These are phyloP conservation scores for Mamestra configurata DNA, from an alignment of 1,140 invertebrate species.

Conservation along the genomic window DNA sequence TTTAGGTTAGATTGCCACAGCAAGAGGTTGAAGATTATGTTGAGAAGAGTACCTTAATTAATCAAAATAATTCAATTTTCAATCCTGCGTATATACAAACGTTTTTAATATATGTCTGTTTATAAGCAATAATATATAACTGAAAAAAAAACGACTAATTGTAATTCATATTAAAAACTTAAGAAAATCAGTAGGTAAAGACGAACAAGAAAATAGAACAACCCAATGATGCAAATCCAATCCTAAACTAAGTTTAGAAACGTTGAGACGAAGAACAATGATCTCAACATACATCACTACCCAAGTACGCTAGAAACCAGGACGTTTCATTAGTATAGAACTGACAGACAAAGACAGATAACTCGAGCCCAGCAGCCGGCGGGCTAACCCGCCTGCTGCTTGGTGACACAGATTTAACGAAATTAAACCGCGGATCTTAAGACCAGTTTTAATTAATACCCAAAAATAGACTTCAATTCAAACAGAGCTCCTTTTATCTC, in stretches of 20 bases:
- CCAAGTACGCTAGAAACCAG: conserved; percentile 19
- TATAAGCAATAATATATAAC: too few relatives aligned
- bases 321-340: conserved; percentile 39
- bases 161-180: too few relatives aligned
- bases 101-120: too few relatives aligned
- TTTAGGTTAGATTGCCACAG: too few relatives aligned
- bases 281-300: not conserved
- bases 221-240: conserved; percentile 10
- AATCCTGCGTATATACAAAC: too few relatives aligned
- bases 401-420: conserved; percentile 19
- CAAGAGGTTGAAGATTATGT: too few relatives aligned
- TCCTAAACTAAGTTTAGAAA: not conserved
- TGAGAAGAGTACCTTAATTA: too few relatives aligned
- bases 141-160: too few relatives aligned
- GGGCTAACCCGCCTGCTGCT: not conserved
- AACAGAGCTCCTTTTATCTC: not conserved
- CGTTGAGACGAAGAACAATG: not conserved
- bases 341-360: conserved; percentile 38
- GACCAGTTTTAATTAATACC: conserved; percentile 23
- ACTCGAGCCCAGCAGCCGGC: not conserved
- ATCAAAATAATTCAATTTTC: too few relatives aligned
- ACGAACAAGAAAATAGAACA: not conserved
- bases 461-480: conserved; percentile 25
- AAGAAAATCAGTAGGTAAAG: not conserved
- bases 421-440: conserved; percentile 37